Evolutionary conservation across 2,797 vertebrate genomes (phyloP), one percentile per base, ranked within the genome.

Genomic region (Accipiter fasciatus): DNA sequence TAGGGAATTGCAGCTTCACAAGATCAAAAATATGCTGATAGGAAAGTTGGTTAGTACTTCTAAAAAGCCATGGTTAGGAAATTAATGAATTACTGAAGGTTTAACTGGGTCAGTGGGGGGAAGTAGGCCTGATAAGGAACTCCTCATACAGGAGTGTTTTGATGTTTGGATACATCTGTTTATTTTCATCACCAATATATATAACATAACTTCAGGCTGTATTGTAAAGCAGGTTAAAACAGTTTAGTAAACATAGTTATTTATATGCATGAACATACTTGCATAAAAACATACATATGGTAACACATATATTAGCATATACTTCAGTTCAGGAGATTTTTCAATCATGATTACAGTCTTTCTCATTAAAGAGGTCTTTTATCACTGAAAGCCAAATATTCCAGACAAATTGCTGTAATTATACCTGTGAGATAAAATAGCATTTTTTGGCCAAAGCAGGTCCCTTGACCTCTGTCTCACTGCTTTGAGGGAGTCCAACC

Each of bases 121-220:
- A 91, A 89, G 69, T n/a, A 40, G 49, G 47, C 44, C 37, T 86
- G 91, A 90, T 95, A 96, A 96, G 73, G 55, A 92, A 6, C 66
- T 58, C 54, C 66, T 93, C 35, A 40, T 40, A 39, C 47, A 55
- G 66, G 64, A 66, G 84, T 39, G 64, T 83, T 85, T 84, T 76
- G 73, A 49, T 84, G 92, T 92, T 89, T 92, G 78, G 47, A 61
- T 89, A 24, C 79, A 65, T 93, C 86, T 93, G 83, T 93, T 92
- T 96, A 70, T 97, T 95, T 89, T 80, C 70, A 82, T 82, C 71
- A 65, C 52, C 50, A 42, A 35, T 49, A 75, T 44, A 94, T 96
- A 97, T 96, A 94, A 97, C 94, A 88, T 91, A 92, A 92, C 73
- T 85, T 33, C 66, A 62, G 93, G 92, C 82, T 95, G 92, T 59